A percentile compares a stretch with the other conserved stretches of the same genome.
These are phyloP conservation scores for Phengaris alcon DNA, from an alignment of 2,888 invertebrate genomes.

Conservation along the genomic window DNA sequence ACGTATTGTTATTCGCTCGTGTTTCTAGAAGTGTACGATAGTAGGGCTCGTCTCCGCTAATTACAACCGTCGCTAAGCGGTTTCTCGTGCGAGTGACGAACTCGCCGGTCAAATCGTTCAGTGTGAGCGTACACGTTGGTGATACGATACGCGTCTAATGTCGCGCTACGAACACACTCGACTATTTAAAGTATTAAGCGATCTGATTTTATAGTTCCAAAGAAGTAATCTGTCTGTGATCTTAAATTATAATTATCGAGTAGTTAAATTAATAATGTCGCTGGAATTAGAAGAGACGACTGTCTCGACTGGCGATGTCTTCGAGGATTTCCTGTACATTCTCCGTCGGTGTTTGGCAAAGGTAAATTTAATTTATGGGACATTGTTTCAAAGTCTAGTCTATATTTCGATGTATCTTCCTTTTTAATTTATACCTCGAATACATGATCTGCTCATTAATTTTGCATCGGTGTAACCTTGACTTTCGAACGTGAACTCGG, in stretches of 20 bases:
- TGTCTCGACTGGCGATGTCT: conserved; percentile 83
- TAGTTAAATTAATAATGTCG: conserved; percentile 71
- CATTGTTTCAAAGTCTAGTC: neutral
- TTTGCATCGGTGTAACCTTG: conserved; percentile 4
- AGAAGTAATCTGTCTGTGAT: conserved; percentile 68
- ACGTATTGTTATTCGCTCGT: neutral
- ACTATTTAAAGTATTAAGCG: conserved; percentile 51
- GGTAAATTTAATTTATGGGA: conserved; percentile 78
- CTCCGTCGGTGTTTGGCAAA: conserved; percentile 84
- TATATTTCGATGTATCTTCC: neutral
- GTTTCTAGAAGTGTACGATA: conserved; percentile 26
- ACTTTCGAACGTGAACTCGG: conserved; percentile 8
- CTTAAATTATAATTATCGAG: conserved; percentile 48
- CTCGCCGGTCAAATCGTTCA: conserved; percentile 44
- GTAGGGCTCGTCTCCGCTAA: conserved; percentile 36
- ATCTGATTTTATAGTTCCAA: conserved; percentile 68
- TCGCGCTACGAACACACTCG: conserved; percentile 53
- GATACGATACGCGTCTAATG: conserved; percentile 46
- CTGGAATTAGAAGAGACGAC: conserved; percentile 82
- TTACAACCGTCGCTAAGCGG: conserved; percentile 57
- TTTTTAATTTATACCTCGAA: neutral
- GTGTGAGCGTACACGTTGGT: conserved; percentile 58
- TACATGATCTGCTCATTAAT: conserved; percentile 4
- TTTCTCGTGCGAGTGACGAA: conserved; percentile 49
- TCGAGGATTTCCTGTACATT: conserved; percentile 85